A percentile compares a stretch with the other conserved stretches of the same genome.
These are phyloP conservation scores for Pachypanchax playfairii DNA, from an alignment of 2,113 vertebrate genomes.

Conservation along the genomic window DNA sequence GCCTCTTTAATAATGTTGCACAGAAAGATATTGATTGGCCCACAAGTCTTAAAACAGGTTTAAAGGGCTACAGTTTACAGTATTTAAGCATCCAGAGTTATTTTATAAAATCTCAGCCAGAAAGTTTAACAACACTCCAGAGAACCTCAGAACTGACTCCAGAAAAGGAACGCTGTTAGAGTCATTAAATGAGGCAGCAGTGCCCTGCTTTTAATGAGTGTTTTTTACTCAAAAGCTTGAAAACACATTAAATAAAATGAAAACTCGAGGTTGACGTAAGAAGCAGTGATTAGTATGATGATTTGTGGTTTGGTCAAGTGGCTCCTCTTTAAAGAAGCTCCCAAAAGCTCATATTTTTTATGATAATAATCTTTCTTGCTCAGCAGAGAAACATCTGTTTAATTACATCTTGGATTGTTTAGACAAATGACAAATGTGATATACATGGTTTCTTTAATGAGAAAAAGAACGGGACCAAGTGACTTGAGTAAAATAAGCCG, in stretches of 20 bases:
- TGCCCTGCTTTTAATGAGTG: conserved; percentile 2
- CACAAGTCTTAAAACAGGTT: background rate
- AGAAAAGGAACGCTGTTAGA: conserved; percentile 6
- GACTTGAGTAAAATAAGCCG: background rate
- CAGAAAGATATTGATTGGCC: background rate
- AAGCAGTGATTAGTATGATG: background rate
- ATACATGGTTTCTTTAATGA: background rate
- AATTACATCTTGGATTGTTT: background rate
- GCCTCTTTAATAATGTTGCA: background rate
- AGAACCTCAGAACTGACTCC: background rate
- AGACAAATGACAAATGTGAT: background rate
- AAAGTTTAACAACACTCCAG: conserved; percentile 8
- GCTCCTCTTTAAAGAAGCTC: background rate
- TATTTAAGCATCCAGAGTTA: background rate
- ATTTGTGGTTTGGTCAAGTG: background rate
- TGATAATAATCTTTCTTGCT: background rate
- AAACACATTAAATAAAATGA: conserved; percentile 10
- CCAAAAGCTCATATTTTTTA: background rate
- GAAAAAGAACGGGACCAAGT: background rate
- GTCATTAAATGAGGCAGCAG: conserved; percentile 11
- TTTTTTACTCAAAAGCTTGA: background rate
- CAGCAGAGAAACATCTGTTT: background rate
- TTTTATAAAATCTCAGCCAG: background rate
- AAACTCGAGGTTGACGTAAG: background rate
- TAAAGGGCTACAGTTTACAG: background rate